Evolutionary conservation across 2,888 invertebrate genomes (phyloP).

Genomic region (Cremastinae sp.): DNA sequence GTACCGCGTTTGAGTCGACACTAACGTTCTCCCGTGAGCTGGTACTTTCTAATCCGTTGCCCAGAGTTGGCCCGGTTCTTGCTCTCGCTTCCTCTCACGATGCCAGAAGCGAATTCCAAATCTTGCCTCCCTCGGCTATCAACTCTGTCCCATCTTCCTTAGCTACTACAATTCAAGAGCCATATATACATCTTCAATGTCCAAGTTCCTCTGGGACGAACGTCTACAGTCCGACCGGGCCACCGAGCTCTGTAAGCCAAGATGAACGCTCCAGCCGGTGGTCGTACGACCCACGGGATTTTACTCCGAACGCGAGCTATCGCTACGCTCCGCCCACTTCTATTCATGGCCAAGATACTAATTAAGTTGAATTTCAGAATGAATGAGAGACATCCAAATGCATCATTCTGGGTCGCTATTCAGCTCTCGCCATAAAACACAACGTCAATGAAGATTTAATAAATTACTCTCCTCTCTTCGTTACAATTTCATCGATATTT

Average conservation of each 20-base stretch:
- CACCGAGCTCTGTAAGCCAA: slow-evolving; percentile 41
- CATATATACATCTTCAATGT: slow-evolving; percentile 26
- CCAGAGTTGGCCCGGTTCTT: slow-evolving; percentile 55
- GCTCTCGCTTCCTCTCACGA: slow-evolving; percentile 8
- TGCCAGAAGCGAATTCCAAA: slow-evolving; percentile 17
- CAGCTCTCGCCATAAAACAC: not conserved
- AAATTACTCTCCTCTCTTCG: too few relatives aligned
- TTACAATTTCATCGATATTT: too few relatives aligned
- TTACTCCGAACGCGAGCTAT: slow-evolving; percentile 29
- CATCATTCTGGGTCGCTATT: slow-evolving; percentile 22
- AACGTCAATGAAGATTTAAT: slow-evolving; percentile 8
- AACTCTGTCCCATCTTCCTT: slow-evolving; percentile 41
- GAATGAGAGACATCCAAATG: slow-evolving; percentile 8
- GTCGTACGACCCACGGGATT: slow-evolving; percentile 28
- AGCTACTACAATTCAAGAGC: slow-evolving; percentile 33
- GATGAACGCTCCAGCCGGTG: slow-evolving; percentile 20
- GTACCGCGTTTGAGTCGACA: slow-evolving; percentile 55
- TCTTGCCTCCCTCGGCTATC: slow-evolving; percentile 27
- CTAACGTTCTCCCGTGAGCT: slow-evolving; percentile 46
- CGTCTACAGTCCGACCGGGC: slow-evolving; percentile 14
- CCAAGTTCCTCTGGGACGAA: slow-evolving; percentile 33
- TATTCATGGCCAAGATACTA: slow-evolving; percentile 49
- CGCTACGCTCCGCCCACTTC: slow-evolving; percentile 39
- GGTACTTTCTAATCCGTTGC: slow-evolving; percentile 67
- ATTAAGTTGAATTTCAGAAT: slow-evolving; percentile 49